phyloP scores from a whole-genome alignment of 2,797 vertebrate genomes.

The Peromyscus melanophrys region DNA sequence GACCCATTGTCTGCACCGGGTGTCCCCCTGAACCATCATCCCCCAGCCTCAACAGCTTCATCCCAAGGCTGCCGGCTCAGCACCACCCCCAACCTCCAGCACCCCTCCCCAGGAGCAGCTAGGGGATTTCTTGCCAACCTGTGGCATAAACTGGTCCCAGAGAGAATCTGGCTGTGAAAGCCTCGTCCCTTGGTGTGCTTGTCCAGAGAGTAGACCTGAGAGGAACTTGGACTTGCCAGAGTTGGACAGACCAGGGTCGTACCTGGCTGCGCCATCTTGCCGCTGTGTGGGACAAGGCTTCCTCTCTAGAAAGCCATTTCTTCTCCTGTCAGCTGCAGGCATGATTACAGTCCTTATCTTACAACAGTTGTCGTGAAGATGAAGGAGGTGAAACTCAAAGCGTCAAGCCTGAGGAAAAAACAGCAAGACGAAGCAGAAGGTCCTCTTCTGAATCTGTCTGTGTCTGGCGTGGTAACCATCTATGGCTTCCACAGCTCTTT shows the following conservation, averaged over 20 bases:
- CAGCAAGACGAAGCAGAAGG: neutral
- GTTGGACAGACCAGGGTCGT: neutral
- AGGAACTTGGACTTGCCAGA: neutral
- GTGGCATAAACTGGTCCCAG: neutral
- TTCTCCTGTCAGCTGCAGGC: neutral
- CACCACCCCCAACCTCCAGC: neutral
- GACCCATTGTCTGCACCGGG: too few relatives aligned
- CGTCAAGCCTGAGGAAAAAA: neutral
- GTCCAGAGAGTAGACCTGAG: neutral
- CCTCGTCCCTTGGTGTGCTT: neutral
- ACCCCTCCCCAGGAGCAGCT: neutral
- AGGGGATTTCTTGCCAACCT: neutral
- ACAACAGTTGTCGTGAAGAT: neutral
- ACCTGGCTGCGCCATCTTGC: neutral
- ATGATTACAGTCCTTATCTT: slow-evolving; percentile 14
- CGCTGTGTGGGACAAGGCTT: neutral
- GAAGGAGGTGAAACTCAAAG: slow-evolving; percentile 5
- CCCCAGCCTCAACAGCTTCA: neutral
- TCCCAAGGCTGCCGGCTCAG: neutral
- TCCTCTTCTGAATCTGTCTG: neutral
- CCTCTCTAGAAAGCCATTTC: slow-evolving; percentile 34
- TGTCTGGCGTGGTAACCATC: neutral
- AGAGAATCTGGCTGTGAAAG: neutral
- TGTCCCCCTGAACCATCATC: neutral
- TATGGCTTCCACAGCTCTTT: neutral